These are phyloP conservation scores for Musca domestica DNA, from an alignment of 1,140 invertebrate genomes.

Conservation along the genomic window DNA sequence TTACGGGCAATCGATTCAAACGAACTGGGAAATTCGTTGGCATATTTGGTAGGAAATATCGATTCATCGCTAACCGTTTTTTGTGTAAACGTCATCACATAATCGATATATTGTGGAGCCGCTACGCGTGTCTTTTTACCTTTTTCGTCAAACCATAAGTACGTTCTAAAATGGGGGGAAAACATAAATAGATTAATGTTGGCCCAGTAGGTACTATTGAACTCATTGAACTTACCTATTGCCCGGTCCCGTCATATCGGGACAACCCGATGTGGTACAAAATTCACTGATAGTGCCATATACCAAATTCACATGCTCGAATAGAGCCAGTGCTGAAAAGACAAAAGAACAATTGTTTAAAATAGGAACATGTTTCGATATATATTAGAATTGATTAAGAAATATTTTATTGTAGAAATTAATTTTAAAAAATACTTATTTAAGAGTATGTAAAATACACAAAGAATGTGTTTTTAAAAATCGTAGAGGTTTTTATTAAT, in stretches of 20 bases:
- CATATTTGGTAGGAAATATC: conserved; percentile 98
- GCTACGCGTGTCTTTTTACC: conserved; percentile 96
- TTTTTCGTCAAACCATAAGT: conserved; percentile 98
- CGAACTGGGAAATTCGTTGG: conserved; percentile 90
- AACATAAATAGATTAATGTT: background rate
- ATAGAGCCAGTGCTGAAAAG: conserved; percentile 89
- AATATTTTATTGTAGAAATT: no score
- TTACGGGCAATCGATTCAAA: conserved; percentile 95
- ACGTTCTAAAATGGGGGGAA: conserved; percentile 67
- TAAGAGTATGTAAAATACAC: no score
- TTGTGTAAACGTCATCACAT: conserved; percentile 97
- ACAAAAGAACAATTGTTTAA: no score
- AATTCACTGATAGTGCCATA: conserved; percentile 98
- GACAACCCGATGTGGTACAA: conserved; percentile 90
- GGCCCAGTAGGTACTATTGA: no score
- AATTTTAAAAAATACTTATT: no score
- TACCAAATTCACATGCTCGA: conserved; percentile 96
- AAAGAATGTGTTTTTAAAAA: no score
- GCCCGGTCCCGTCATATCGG: conserved; percentile 92
- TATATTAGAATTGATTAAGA: no score
- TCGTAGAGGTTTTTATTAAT: no score
- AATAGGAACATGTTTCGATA: no score
- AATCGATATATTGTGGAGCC: conserved; percentile 97
- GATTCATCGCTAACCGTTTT: conserved; percentile 95
- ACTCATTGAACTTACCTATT: conserved; percentile 67